Evolutionary conservation across 2,888 invertebrate species (phyloP), one percentile per base, ranked within the genome.

Genomic region (Terebella lapidaria): DNA sequence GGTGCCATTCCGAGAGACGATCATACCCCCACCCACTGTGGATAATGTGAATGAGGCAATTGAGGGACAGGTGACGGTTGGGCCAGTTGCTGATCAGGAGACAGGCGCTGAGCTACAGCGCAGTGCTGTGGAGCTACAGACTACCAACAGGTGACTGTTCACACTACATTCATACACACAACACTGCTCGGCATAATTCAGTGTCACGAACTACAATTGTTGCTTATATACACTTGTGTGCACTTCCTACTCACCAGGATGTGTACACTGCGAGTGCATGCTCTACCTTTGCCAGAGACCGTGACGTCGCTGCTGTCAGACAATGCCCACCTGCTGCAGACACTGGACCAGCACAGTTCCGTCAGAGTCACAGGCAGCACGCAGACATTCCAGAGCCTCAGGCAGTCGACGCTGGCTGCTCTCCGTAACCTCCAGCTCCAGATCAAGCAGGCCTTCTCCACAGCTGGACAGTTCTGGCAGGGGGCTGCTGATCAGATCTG

Each of bases 1-100:
- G 71, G 96, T 99, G 1, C 91, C 96, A 3, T 93, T 97, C 74
- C 85, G 92, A 68, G 99, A 99, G 82, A 99, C 97, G 0, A 86
- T 99, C 57, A 86, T 94, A 0, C 86, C 86, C 20, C 88, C 88
- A 22, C 91, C 90, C 0, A 89, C 86, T 73, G 81, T 88, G 2
- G 92, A 90, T 76, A 91, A 89, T 89, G 89, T 91, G 0, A 91
- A 90, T 76, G 92, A 92, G 84, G 86, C 86, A 53, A 91, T 93
- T 58, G 68, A 70, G 42, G 87, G 88, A 42, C 84, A 85, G 10
- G 86, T 86, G 15, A 57, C 61, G 28, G 51, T 57, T 5, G 61
- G 5, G 15, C 67, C 66, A 58, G 67, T 71, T n/a, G 28, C 15
- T 42, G 61, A 60, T 20, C 15, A 25, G 27, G 70, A 72, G 18